Base-by-base conservation (phyloP, 2,797 vertebrate genomes). In the Natrix natrix region DNA sequence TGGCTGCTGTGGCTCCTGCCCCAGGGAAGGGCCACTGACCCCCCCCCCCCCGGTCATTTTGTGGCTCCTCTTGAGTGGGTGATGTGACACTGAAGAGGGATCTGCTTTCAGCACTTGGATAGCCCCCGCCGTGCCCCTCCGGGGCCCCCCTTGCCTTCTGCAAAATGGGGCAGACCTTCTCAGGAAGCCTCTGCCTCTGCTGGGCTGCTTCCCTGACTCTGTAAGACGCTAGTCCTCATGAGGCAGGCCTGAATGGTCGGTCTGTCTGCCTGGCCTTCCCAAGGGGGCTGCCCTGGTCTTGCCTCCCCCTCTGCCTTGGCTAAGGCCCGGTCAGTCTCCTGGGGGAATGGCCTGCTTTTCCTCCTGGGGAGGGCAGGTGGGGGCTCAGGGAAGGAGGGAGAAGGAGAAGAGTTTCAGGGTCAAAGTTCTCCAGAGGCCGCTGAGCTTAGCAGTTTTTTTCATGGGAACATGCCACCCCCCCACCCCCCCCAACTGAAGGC, bases 81-180 rank as follows among this genome's bases (percentile, higher is more conserved):
- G 37, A 8, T 37, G 69, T 37, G 32, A 37, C 32, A 37, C 32
- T 37, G 32, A 37, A 37, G 32, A 37, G 32, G 32, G 32, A 37
- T 37, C 26, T 12, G 26, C 61, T n/a, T 13, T 66, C 11, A 66
- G 61, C 61, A 4, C 61, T 63, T 63, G 61, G 28, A 63, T 63
- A 4, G 3, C 63, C 63, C 13, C 63, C 5, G 0, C n/a, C n/a
- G 0, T 69, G n/a, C 66, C 63, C n/a, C n/a, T 37, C 14, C 5
- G 8, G n/a, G 17, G 66, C n/a, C 66, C 66, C 16, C 16, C 32
- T 20, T 8, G 16, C n/a, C n/a, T 74, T 32, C 69, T 74, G 66
- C 11, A 8, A 26, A 2, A 22, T 8, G 59, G 59, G 59, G 59
- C 17, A 60, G 59, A 13, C 26, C 61, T 12, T 3, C 63, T 13